Percentiles rank a stretch among this genome's conserved stretches.
Evolutionary conservation across 2,113 vertebrate genomes (phyloP).

Genomic region (Lethenteron camtschaticum): DNA sequence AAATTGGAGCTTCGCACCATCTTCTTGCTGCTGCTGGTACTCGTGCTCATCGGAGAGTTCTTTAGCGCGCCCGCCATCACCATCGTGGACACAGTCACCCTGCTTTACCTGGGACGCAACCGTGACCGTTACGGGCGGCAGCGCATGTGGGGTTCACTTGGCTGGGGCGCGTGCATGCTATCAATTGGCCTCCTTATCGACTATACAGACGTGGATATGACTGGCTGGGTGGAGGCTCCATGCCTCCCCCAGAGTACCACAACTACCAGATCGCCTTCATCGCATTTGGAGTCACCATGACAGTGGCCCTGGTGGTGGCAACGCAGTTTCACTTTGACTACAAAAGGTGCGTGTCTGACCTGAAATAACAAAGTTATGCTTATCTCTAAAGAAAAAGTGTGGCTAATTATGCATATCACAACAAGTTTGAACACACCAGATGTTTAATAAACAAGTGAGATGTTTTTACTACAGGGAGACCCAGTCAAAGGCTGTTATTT

Average conservation of each 20-base stretch:
- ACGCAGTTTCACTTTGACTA: slow-evolving; percentile 76
- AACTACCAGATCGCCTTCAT: slow-evolving; percentile 90
- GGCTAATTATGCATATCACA: too few relatives aligned
- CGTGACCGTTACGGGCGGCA: slow-evolving; percentile 80
- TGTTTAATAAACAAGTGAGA: too few relatives aligned
- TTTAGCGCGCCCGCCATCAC: slow-evolving; percentile 89
- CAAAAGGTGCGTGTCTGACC: background rate
- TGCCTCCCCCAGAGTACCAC: slow-evolving; percentile 44
- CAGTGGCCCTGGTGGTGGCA: slow-evolving; percentile 48
- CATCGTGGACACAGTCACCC: slow-evolving; percentile 79
- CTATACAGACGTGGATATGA: slow-evolving; percentile 35
- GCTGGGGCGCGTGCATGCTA: slow-evolving; percentile 89
- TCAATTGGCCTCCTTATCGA: slow-evolving; percentile 83
- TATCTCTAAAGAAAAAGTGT: too few relatives aligned
- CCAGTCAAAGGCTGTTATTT: too few relatives aligned
- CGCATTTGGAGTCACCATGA: slow-evolving; percentile 74
- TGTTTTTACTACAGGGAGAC: too few relatives aligned
- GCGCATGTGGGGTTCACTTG: slow-evolving; percentile 94
- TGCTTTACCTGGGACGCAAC: slow-evolving; percentile 72
- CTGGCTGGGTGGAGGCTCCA: slow-evolving; percentile 27
- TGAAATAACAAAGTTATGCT: too few relatives aligned
- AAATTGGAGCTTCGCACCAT: slow-evolving; percentile 55
- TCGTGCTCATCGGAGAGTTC: slow-evolving; percentile 85
- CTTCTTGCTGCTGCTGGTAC: slow-evolving; percentile 69
- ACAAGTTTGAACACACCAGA: too few relatives aligned